Evolutionary conservation across 2,797 vertebrate genomes (phyloP).

Genomic region (Enteromius treurensis): DNA sequence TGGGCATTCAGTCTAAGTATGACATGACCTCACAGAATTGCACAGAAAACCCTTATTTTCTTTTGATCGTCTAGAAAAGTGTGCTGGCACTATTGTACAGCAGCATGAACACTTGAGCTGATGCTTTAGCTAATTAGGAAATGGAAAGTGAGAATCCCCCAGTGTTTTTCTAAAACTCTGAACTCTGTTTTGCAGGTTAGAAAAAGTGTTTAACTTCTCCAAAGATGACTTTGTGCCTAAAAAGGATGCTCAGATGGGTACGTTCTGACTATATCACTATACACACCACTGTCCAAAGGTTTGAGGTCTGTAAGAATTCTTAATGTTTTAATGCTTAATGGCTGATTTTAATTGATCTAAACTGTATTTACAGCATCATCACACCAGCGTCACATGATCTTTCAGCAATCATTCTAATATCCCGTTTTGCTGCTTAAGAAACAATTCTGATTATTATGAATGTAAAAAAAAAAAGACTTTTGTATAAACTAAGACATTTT

Average conservation of each 20-base stretch:
- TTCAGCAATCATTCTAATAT: background rate
- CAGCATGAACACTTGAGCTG: background rate
- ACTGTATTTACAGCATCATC: background rate
- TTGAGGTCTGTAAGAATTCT: background rate
- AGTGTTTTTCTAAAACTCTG: background rate
- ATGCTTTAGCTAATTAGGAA: background rate
- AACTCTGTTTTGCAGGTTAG: conserved; percentile 80
- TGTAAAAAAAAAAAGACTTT: background rate
- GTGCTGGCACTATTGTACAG: background rate
- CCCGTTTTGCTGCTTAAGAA: background rate
- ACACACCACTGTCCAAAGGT: background rate
- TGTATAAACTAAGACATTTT: background rate
- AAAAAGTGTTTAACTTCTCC: conserved; percentile 93
- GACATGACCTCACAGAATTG: background rate
- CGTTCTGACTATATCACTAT: background rate
- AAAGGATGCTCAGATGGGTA: conserved; percentile 84
- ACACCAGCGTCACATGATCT: background rate
- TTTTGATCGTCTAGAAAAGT: background rate
- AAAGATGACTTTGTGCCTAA: conserved; percentile 91
- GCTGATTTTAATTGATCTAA: too few relatives aligned
- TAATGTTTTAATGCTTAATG: too few relatives aligned
- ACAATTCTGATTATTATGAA: background rate
- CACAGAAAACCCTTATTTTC: background rate
- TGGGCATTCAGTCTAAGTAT: conserved; percentile 97
- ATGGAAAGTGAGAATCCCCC: background rate